Evolutionary conservation across 2,888 invertebrate genomes (phyloP), one percentile per base, ranked within the genome.

Genomic region (Oegoconia quadripuncta): DNA sequence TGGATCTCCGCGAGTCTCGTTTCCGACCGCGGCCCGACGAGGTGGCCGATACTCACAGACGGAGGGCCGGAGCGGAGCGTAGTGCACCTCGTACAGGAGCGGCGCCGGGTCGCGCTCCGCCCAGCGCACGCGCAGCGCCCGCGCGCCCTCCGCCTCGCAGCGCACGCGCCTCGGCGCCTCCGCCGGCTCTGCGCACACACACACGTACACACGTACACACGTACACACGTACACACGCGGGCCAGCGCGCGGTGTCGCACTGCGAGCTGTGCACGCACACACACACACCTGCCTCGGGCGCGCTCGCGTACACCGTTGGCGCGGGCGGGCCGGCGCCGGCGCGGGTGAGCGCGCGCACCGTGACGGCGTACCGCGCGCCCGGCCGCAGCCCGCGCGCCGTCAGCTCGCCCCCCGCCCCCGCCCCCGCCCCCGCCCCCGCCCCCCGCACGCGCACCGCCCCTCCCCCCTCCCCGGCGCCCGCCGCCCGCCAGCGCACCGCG

Each of bases 251-350:
- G 18, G 3, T 18, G 18, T 9, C n/a, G 25, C 4, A 3, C 6
- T n/a, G 25, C 8, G 7, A n/a, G 6, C 3, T 7, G 3, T 25
- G 11, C 3, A 3, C n/a, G 9, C 3, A 3, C n/a, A n/a, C 5
- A 11, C 12, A 25, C 37, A 64, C 65, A 91, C 93, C 92, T 73
- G 95, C 95, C 74, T 95, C 95, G 23, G 93, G 90, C 2, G 96
- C 95, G 25, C 92, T 91, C 7, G 93, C 93, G 55, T 91, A 89
- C 7, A 93, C 87, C 17, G 91, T 89, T 0, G 91, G 88, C 33
- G 95, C 93, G 46, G 91, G 88, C 1, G 96, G 95, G 0, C 96
- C 95, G 26, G 92, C 90, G 9, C 96, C 95, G 34, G 95, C 92
- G 47, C 92, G 91, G 75, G 95, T 96, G 71, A 93, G 93, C 3